Conservation (phyloP, 2,888 invertebrate species). For the Leucoma salicis region DNA sequence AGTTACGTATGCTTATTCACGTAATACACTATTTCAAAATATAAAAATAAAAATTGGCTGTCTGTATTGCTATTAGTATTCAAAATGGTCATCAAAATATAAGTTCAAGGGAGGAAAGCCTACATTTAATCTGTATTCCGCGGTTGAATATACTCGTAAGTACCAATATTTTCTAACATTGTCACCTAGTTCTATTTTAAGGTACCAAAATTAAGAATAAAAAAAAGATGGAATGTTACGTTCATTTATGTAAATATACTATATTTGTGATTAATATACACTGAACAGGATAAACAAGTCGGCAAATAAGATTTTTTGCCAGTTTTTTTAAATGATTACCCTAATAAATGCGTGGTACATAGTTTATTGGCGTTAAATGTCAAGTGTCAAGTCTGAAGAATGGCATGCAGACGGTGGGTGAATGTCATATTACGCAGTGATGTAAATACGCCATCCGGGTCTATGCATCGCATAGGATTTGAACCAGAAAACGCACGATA, state of each 20-base stretch:
- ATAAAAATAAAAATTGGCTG: slow-evolving; percentile 20
- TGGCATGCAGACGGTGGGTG: slow-evolving; percentile 47
- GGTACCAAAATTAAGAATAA: neutral
- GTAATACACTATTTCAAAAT: slow-evolving; percentile 35
- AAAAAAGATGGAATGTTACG: slow-evolving; percentile 3
- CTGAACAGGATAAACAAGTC: slow-evolving; percentile 13
- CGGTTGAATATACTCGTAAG: no score
- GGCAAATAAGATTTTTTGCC: slow-evolving; percentile 17
- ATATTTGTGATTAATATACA: neutral
- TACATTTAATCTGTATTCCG: no score
- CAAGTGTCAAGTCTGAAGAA: slow-evolving; percentile 48
- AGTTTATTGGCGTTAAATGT: slow-evolving; percentile 56
- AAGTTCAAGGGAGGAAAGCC: slow-evolving; percentile 51
- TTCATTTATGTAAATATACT: neutral
- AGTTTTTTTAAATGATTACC: slow-evolving; percentile 4
- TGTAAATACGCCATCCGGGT: slow-evolving; percentile 28
- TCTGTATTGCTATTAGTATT: no score
- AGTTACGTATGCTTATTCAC: slow-evolving; percentile 34
- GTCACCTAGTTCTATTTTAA: no score
- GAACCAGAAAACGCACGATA: slow-evolving; percentile 9
- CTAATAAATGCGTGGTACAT: slow-evolving; percentile 24
- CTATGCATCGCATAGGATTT: slow-evolving; percentile 12
- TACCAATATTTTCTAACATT: no score
- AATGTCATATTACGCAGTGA: slow-evolving; percentile 37
- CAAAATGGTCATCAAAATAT: slow-evolving; percentile 35